These are phyloP conservation scores for Delia radicum DNA, from an alignment of 1,140 invertebrate species.

Conservation along the genomic window DNA sequence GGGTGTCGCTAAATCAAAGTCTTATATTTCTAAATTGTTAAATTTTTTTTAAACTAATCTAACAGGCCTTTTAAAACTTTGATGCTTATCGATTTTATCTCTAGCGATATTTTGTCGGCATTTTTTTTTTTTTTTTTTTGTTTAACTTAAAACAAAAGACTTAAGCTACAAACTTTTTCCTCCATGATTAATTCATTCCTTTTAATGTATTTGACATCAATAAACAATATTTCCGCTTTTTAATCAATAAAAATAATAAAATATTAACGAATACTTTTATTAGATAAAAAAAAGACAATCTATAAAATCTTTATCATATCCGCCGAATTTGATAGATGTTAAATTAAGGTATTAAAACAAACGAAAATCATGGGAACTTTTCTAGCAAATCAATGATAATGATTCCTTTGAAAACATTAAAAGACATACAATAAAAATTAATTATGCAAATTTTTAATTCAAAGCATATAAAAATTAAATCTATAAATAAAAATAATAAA, in stretches of 20 bases:
- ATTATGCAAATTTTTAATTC: background rate
- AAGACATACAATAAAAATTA: constrained; percentile 7
- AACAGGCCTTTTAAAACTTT: too few relatives aligned
- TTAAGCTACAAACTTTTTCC: background rate
- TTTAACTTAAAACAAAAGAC: constrained; percentile 15
- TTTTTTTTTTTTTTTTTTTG: too few relatives aligned
- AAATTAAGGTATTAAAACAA: background rate
- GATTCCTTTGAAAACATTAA: background rate
- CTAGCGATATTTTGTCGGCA: too few relatives aligned
- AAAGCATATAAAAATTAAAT: background rate
- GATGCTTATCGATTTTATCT: too few relatives aligned
- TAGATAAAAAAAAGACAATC: background rate
- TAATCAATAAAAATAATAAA: background rate
- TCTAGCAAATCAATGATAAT: background rate
- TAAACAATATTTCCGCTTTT: background rate
- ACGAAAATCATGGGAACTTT: background rate
- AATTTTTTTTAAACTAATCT: too few relatives aligned
- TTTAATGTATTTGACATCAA: too few relatives aligned
- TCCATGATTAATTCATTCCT: background rate
- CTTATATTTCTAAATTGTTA: too few relatives aligned
- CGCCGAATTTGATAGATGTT: background rate
- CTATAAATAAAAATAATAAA: background rate
- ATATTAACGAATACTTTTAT: background rate
- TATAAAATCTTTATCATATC: background rate
- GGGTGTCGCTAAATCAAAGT: too few relatives aligned